Conservation (phyloP, 2,888 invertebrate genomes). For the Eilema caniola region DNA sequence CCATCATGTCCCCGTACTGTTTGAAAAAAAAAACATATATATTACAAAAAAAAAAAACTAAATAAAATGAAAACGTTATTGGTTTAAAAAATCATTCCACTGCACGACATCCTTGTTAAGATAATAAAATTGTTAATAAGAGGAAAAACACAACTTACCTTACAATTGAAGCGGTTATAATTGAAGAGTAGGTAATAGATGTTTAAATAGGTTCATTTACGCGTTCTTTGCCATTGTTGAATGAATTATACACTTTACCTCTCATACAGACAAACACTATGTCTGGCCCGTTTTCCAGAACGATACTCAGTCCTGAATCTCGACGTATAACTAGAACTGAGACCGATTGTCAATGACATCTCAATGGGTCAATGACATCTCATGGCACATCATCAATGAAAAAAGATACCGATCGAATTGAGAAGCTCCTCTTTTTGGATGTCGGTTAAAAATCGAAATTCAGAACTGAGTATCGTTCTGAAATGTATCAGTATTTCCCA, state of each 20-base stretch:
- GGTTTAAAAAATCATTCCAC: constrained; percentile 63
- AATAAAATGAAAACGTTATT: constrained; percentile 25
- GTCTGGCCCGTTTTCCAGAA: too few relatives aligned
- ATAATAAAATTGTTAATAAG: constrained; percentile 52
- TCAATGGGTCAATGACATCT: too few relatives aligned
- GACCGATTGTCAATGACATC: too few relatives aligned
- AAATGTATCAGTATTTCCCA: background rate
- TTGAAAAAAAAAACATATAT: constrained; percentile 48
- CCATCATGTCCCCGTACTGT: constrained; percentile 83
- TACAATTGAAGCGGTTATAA: constrained; percentile 18
- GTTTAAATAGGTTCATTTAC: constrained; percentile 41
- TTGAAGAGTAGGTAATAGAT: constrained; percentile 10
- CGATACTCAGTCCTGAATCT: too few relatives aligned
- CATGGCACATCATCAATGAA: too few relatives aligned
- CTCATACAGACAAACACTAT: background rate
- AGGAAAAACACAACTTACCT: constrained; percentile 64
- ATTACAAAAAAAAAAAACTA: constrained; percentile 8
- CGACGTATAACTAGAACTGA: too few relatives aligned
- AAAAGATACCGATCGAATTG: too few relatives aligned
- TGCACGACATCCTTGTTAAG: constrained; percentile 66
- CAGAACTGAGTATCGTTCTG: too few relatives aligned
- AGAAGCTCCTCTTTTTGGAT: too few relatives aligned
- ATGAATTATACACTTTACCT: background rate
- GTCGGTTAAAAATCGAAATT: too few relatives aligned
- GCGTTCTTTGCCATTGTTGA: constrained; percentile 29